Evolutionary conservation across 1,140 invertebrate genomes (phyloP), one percentile per base, ranked within the genome.

Genomic region (Polypedilum pembai): DNA sequence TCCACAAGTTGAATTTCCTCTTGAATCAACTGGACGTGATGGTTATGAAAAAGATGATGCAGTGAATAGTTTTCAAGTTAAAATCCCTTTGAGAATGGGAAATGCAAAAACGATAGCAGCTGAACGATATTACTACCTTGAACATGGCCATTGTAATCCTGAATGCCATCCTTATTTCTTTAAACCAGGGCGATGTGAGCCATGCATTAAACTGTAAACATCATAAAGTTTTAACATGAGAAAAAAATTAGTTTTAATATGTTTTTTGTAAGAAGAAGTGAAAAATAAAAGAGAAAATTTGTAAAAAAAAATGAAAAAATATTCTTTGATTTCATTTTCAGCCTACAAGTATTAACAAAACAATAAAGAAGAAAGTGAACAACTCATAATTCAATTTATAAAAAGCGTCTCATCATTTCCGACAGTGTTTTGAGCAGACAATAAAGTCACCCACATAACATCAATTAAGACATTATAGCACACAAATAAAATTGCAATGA

Each of bases 111-210:
- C 33, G 73, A 17, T 18, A 73, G n/a, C 75, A 74, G 15, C 74
- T 75, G 10, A 76, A 74, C 74, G 77, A 73, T 80, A 83, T 69
- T 86, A 85, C 78, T 87, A 85, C 76, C 86, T 86, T 4, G 86
- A 87, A 78, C 87, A 87, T 78, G 82, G 85, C 7, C 79, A 83
- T 66, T 87, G 86, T 74, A 69, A 69, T 75, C 86, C 86, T 0
- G 85, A 87, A 76, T 87, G 86, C 77, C 86, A 87, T 80, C 86
- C 86, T 15, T 85, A 85, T 15, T 87, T 86, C 76, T 78, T 87
- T 24, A 80, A 82, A 24, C 86, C 86, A 3, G 86, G 86, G 40
- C 84, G 84, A 41, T 87, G 86, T 76, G 85, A 87, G 77, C 86
- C 86, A 4, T 87, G 86, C 75, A 82, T 87, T 24, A 83, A 74